Evolutionary conservation across 2,888 invertebrate genomes (phyloP).

Genomic region (Spilarctia lutea): DNA sequence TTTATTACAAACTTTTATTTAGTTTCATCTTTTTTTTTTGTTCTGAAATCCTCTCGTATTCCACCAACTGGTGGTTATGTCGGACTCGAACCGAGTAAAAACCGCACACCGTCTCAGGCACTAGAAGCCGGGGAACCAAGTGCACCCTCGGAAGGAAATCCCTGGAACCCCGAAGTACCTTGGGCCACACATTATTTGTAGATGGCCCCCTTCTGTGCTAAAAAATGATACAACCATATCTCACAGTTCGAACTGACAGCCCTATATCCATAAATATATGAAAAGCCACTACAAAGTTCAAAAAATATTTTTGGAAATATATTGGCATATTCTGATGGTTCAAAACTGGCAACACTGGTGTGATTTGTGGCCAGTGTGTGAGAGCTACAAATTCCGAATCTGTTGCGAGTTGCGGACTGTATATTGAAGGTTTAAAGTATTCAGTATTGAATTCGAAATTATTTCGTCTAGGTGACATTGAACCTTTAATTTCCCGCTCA

Average conservation of each 20-base stretch:
- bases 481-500: not conserved
- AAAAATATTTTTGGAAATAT: not conserved
- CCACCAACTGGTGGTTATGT: too few relatives aligned
- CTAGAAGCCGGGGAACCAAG: too few relatives aligned
- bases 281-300: not conserved
- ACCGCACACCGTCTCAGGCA: too few relatives aligned
- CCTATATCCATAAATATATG: not conserved
- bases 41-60: too few relatives aligned
- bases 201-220: not conserved
- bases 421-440: not conserved
- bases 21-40: too few relatives aligned
- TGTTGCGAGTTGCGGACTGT: not conserved
- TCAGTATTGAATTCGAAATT: not conserved
- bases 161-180: too few relatives aligned
- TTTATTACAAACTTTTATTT: too few relatives aligned
- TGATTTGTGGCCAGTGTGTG: constrained; percentile 4
- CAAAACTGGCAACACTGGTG: not conserved
- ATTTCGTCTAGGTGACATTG: not conserved
- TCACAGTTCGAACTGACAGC: not conserved
- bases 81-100: too few relatives aligned
- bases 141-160: too few relatives aligned
- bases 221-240: not conserved
- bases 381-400: not conserved
- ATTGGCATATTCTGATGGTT: not conserved
- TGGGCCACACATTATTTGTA: too few relatives aligned